These are phyloP conservation scores for Syngnathus typhle DNA, from an alignment of 2,113 vertebrate genomes.

Conservation along the genomic window DNA sequence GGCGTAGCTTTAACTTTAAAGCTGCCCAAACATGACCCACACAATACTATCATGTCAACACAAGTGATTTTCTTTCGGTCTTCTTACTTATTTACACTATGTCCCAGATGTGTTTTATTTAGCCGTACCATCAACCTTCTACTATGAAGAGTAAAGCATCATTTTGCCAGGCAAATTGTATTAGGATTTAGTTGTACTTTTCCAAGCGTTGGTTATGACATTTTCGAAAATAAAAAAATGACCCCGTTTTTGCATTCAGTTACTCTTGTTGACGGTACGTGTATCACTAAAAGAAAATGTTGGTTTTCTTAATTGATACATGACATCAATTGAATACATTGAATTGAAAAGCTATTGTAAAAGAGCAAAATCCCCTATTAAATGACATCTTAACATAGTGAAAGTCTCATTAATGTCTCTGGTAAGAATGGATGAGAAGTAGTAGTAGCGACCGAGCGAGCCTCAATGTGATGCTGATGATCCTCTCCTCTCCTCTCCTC, in stretches of 20 bases:
- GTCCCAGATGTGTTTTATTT: background rate
- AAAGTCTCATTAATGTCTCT: background rate
- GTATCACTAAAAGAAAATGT: too few species aligned
- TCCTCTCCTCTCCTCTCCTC: slow-evolving; percentile 18
- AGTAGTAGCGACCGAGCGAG: slow-evolving; percentile 11
- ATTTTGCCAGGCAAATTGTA: background rate
- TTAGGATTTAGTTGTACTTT: background rate
- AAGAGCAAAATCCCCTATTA: too few species aligned
- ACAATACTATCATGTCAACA: too few species aligned
- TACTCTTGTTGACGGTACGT: too few species aligned
- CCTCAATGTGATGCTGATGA: slow-evolving; percentile 33
- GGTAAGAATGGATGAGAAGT: slow-evolving; percentile 13
- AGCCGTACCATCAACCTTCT: background rate
- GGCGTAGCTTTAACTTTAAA: too few species aligned
- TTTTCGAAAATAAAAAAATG: background rate
- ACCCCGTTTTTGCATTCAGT: too few species aligned
- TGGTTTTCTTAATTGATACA: background rate
- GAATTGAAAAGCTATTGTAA: background rate
- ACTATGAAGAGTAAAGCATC: background rate
- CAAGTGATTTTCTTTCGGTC: too few species aligned
- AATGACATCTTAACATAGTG: background rate
- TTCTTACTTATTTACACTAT: background rate
- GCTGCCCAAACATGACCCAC: too few species aligned
- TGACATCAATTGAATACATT: background rate
- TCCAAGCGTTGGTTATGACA: background rate